phyloP scores from a whole-genome alignment of 2,888 invertebrate species.

The Aleiodes alternator region DNA sequence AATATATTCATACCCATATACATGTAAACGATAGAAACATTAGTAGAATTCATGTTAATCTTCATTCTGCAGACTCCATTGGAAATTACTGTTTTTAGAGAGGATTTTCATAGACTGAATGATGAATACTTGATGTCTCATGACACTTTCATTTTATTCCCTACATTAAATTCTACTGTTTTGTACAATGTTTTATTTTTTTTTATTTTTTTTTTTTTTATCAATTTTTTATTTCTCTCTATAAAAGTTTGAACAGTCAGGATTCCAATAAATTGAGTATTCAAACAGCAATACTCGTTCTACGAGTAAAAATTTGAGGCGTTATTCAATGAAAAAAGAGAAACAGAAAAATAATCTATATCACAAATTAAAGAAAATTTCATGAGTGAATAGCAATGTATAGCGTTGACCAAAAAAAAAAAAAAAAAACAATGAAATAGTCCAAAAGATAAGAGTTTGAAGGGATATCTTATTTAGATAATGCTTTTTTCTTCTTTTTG shows the following conservation, averaged over 20 bases:
- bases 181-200: slow-evolving; percentile 45
- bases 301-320: slow-evolving; percentile 52
- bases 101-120: slow-evolving; percentile 31
- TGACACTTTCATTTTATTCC: slow-evolving; percentile 58
- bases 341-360: slow-evolving; percentile 26
- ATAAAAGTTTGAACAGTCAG: slow-evolving; percentile 1
- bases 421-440: slow-evolving; percentile 34
- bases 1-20: slow-evolving; percentile 18
- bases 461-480: slow-evolving; percentile 24
- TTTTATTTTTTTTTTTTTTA: too few species aligned
- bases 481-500: background rate
- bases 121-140: slow-evolving; percentile 5
- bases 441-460: slow-evolving; percentile 28
- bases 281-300: slow-evolving; percentile 45
- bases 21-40: slow-evolving; percentile 19
- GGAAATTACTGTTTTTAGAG: background rate
- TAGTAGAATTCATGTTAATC: background rate
- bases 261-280: slow-evolving; percentile 7
- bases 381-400: slow-evolving; percentile 16
- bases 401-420: background rate
- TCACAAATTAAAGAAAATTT: slow-evolving; percentile 36
- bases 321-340: slow-evolving; percentile 24
- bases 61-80: too few species aligned
- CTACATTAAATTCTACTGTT: slow-evolving; percentile 67
- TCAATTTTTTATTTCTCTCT: too few species aligned